Evolutionary conservation across 2,888 invertebrate genomes (phyloP).

Genomic region (Palloptera scutellata): DNA sequence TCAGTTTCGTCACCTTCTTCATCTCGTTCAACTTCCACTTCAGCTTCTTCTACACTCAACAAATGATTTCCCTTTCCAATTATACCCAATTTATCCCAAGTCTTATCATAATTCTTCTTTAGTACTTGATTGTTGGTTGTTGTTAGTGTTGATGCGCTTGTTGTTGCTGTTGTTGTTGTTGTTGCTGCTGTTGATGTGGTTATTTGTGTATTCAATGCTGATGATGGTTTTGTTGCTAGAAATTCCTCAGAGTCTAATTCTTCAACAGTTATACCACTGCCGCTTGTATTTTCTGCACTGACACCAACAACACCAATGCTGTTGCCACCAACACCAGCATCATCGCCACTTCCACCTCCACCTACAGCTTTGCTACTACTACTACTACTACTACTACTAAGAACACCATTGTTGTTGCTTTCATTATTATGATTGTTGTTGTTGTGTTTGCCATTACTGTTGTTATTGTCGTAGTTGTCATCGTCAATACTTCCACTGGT

Average conservation of each 20-base stretch:
- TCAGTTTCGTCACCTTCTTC: slow-evolving; percentile 5
- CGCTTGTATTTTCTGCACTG: slow-evolving; percentile 11
- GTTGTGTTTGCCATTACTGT: slow-evolving; percentile 1
- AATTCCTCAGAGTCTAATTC: slow-evolving; percentile 44
- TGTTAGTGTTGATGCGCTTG: background rate
- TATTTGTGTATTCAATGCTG: slow-evolving; percentile 25
- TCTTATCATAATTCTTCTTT: slow-evolving; percentile 41
- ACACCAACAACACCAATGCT: slow-evolving; percentile 26
- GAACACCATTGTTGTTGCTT: background rate
- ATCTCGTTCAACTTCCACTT: slow-evolving; percentile 23
- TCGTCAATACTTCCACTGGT: slow-evolving; percentile 21
- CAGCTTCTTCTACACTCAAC: slow-evolving; percentile 1
- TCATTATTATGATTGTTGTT: slow-evolving; percentile 17
- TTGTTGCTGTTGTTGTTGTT: slow-evolving; percentile 21
- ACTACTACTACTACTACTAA: no score
- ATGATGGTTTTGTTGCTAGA: slow-evolving; percentile 25
- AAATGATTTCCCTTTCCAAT: slow-evolving; percentile 43
- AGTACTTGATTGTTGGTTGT: background rate
- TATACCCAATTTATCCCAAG: slow-evolving; percentile 49
- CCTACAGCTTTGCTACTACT: no score
- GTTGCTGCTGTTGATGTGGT: slow-evolving; percentile 28
- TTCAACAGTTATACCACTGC: slow-evolving; percentile 33
- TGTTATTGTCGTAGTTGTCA: slow-evolving; percentile 9
- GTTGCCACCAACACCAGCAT: slow-evolving; percentile 27
- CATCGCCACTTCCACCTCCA: slow-evolving; percentile 7